These are phyloP conservation scores for honey bee (Apis mellifera) DNA, from an alignment of 1,140 invertebrate species.

Conservation along the genomic window DNA sequence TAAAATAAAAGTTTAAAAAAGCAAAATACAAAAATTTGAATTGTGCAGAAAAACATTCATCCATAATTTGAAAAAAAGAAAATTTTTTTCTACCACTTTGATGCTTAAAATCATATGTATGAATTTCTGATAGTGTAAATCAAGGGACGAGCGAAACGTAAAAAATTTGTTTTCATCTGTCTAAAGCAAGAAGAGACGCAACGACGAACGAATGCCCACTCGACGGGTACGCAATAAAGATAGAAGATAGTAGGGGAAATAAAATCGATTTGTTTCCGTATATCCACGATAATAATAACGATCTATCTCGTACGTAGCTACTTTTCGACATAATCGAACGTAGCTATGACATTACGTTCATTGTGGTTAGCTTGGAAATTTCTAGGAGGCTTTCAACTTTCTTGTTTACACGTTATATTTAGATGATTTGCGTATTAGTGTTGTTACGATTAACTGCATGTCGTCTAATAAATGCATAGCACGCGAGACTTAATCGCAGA, in stretches of 20 bases:
- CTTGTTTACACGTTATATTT: slow-evolving; percentile 55
- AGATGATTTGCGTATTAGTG: slow-evolving; percentile 63
- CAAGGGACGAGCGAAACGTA: no score
- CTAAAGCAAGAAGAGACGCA: slow-evolving; percentile 30
- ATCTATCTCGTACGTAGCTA: slow-evolving; percentile 19
- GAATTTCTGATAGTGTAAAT: no score
- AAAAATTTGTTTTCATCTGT: neutral
- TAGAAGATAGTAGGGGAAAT: slow-evolving; percentile 9
- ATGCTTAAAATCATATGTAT: no score
- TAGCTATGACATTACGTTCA: slow-evolving; percentile 25
- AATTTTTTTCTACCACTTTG: no score
- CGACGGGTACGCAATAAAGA: slow-evolving; percentile 42
- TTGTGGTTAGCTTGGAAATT: slow-evolving; percentile 44
- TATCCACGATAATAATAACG: neutral
- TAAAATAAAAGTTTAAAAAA: no score
- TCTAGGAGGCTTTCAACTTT: slow-evolving; percentile 51
- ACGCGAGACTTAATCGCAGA: slow-evolving; percentile 54
- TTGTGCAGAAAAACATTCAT: no score
- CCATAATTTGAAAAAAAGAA: no score
- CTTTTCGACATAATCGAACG: slow-evolving; percentile 18
- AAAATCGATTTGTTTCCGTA: slow-evolving; percentile 21
- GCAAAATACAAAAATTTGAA: no score
- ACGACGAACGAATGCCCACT: slow-evolving; percentile 43
- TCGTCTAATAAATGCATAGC: slow-evolving; percentile 59
- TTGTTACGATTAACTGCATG: slow-evolving; percentile 65